A percentile compares a stretch with the other conserved stretches of the same genome.
Evolutionary conservation across 1,140 invertebrate species (phyloP).

Genomic region (Muscidifurax raptorellus): DNA sequence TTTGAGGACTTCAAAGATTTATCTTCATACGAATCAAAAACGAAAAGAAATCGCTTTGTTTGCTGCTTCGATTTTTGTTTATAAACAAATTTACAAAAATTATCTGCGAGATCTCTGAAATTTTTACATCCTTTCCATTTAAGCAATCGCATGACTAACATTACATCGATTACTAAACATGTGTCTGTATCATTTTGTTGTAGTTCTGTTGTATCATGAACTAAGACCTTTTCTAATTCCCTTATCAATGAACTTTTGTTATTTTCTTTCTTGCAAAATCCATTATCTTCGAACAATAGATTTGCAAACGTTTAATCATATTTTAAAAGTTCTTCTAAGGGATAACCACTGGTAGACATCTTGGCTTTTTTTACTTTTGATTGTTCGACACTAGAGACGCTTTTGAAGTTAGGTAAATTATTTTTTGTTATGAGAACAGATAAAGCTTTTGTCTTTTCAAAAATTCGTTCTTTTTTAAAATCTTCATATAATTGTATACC

Average conservation of each 20-base stretch:
- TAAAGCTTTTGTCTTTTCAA: constrained; percentile 7
- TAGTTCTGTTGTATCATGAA: neutral
- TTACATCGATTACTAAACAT: constrained; percentile 5
- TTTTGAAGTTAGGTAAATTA: constrained; percentile 22
- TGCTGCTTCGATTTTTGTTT: neutral
- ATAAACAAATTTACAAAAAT: constrained; percentile 13
- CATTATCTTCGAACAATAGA: constrained; percentile 12
- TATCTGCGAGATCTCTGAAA: neutral
- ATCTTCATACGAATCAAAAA: constrained; percentile 15
- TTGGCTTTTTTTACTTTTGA: neutral
- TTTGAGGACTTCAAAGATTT: constrained; percentile 29
- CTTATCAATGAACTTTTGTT: constrained; percentile 9
- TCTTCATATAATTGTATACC: constrained; percentile 2
- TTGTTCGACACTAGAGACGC: neutral
- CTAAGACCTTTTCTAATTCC: constrained; percentile 22
- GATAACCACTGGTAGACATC: neutral
- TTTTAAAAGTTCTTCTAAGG: neutral
- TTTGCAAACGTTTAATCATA: constrained; percentile 15
- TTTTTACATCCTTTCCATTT: neutral
- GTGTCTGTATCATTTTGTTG: neutral
- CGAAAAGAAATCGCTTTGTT: constrained; percentile 37
- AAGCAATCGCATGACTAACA: neutral
- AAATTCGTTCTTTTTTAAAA: constrained; percentile 33
- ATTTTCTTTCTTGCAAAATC: constrained; percentile 11
- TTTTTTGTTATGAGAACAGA: neutral